A percentile compares a stretch with the other conserved stretches of the same genome.
Evolutionary conservation across 2,888 invertebrate genomes (phyloP).

Genomic region (Pimpla rufipes): DNA sequence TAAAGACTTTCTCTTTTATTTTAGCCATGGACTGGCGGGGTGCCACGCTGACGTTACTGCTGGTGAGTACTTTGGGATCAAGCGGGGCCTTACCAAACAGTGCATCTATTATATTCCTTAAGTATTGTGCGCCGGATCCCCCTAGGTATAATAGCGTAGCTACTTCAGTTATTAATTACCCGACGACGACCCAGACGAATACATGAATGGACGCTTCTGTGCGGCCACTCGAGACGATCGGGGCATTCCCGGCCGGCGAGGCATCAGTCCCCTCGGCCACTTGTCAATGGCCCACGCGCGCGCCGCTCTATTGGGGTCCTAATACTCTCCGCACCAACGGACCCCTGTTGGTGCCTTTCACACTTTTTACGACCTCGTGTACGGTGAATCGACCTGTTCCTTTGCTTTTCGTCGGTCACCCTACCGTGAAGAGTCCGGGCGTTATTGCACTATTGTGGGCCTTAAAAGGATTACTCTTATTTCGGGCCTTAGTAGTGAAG

Average conservation of each 20-base stretch:
- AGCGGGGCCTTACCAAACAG: conserved; percentile 33
- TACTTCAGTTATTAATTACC: conserved; percentile 63
- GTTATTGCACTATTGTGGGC: conserved; percentile 16
- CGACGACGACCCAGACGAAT: conserved; percentile 54
- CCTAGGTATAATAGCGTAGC: background rate
- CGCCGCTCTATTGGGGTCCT: conserved; percentile 34
- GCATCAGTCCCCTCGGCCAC: conserved; percentile 20
- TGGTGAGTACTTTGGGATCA: conserved; percentile 78
- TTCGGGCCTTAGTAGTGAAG: background rate
- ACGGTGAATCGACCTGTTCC: conserved; percentile 30
- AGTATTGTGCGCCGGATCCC: conserved; percentile 11
- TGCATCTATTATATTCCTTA: conserved; percentile 52
- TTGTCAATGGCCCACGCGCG: conserved; percentile 23
- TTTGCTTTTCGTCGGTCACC: conserved; percentile 41
- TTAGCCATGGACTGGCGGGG: conserved; percentile 84
- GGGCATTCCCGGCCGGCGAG: conserved; percentile 10
- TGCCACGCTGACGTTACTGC: conserved; percentile 78
- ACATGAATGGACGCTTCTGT: conserved; percentile 61
- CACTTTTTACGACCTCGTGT: conserved; percentile 43
- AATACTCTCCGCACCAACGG: conserved; percentile 14
- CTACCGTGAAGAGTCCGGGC: conserved; percentile 11
- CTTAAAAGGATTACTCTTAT: background rate
- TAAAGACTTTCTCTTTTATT: conserved; percentile 84
- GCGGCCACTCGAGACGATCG: conserved; percentile 19
- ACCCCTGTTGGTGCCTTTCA: conserved; percentile 27